Conservation (phyloP, 2,797 vertebrate species). For the Hafferia zeledoni region DNA sequence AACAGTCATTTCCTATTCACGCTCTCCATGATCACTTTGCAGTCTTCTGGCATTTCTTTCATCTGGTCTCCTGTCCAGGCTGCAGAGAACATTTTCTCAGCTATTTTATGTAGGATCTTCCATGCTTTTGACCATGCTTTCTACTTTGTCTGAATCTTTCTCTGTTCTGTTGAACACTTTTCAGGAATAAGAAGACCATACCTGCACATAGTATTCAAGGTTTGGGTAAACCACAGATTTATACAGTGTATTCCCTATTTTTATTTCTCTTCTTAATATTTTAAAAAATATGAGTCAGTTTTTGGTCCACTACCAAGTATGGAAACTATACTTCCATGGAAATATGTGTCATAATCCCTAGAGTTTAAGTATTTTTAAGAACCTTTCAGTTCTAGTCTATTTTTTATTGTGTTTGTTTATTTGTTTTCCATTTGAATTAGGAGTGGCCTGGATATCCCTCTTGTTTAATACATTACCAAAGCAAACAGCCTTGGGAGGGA, state of each 20-base stretch:
- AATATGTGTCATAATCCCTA: neutral
- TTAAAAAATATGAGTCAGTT: neutral
- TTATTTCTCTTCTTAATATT: neutral
- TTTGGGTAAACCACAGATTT: neutral
- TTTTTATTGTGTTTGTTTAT: neutral
- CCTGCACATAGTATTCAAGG: neutral
- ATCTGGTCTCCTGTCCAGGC: neutral
- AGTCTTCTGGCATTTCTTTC: neutral
- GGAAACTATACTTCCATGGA: neutral
- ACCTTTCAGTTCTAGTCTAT: neutral
- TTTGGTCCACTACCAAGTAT: neutral
- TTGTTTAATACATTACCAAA: constrained; percentile 48
- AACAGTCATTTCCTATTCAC: neutral
- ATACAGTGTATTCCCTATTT: neutral
- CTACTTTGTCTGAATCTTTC: neutral
- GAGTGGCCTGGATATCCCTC: neutral
- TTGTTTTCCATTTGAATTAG: neutral
- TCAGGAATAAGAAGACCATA: neutral
- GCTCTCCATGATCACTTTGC: neutral
- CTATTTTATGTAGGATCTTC: neutral
- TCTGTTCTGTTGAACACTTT: neutral
- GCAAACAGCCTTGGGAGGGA: constrained; percentile 19
- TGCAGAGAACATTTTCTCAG: neutral
- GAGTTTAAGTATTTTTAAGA: neutral
- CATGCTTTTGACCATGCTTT: neutral